These are phyloP conservation scores for Pagetopsis macropterus DNA, from an alignment of 2,797 vertebrate species.

Conservation along the genomic window DNA sequence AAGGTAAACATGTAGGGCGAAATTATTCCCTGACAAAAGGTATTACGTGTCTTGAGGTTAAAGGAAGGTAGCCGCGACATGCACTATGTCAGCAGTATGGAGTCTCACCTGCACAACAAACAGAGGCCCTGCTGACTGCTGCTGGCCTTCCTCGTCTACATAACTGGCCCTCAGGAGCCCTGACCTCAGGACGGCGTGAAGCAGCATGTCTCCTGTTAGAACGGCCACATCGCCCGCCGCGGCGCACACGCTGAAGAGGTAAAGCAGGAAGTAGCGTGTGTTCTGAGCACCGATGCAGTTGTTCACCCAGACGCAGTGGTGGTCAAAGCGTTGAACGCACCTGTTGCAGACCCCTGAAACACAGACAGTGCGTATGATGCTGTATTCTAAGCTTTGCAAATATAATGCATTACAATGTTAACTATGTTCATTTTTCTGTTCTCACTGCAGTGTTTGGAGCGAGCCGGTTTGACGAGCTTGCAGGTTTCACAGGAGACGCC, in stretches of 20 bases:
- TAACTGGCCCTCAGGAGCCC: conserved; percentile 83
- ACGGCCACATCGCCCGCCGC: conserved; percentile 80
- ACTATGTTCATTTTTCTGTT: background rate
- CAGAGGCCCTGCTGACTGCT: conserved; percentile 78
- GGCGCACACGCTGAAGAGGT: conserved; percentile 86
- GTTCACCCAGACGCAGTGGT: conserved; percentile 98
- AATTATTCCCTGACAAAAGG: too few species aligned
- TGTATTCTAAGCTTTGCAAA: background rate
- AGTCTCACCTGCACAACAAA: conserved; percentile 88
- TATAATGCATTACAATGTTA: background rate
- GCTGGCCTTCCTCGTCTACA: conserved; percentile 82
- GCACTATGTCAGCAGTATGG: background rate
- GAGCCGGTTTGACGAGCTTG: conserved; percentile 88
- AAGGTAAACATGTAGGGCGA: too few species aligned
- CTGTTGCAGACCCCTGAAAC: conserved; percentile 87
- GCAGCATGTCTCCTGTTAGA: conserved; percentile 83
- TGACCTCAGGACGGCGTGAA: conserved; percentile 82
- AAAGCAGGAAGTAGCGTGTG: conserved; percentile 87
- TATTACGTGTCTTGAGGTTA: too few species aligned
- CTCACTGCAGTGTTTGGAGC: conserved; percentile 97
- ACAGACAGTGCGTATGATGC: background rate
- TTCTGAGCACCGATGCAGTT: conserved; percentile 95
- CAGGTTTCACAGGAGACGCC: conserved; percentile 87
- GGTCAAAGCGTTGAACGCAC: conserved; percentile 95
- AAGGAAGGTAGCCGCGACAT: background rate